Evolutionary conservation across 2,888 invertebrate species (phyloP), one percentile per base, ranked within the genome.

Genomic region (Agrotis exclamationis): DNA sequence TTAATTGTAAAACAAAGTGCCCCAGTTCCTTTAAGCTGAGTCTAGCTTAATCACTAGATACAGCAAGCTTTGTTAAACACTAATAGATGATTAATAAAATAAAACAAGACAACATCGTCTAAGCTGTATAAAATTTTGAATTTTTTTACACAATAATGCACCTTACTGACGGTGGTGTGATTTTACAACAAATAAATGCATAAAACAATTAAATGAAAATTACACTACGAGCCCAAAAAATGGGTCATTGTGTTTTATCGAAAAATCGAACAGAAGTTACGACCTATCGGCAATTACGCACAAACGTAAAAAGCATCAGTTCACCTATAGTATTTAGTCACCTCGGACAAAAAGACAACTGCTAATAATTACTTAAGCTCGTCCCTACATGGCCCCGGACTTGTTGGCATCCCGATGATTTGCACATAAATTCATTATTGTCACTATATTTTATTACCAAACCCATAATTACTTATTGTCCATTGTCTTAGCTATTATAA

Each of bases 381-480:
- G 54, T 77, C 93, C 88, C 73, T 92, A 91, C 84, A 92, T 77
- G 87, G 28, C 75, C 53, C 70, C 75, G 63, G 81, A 83, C 88
- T 81, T 92, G 92, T 92, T 88, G 92, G 92, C 80, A 92, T 93
- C 87, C 86, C 86, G 88, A 89, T 93, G 91, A 93, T 92, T 89
- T 89, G 88, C 87, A 83, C 88, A 93, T 94, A 92, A 93, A 93
- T 92, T 90, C 85, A 79, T 85, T 85, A 86, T 84, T 84, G 83
- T 80, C 83, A 83, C 86, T 87, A 85, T 85, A 86, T 86, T 85
- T 87, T 89, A 86, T 88, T 84, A 87, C 84, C 79, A 83, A 80
- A 83, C 83, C 86, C 75, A 87, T 89, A 90, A 91, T 91, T 84
- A 82, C 88, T 91, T 84, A 84, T 86, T 87, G 90, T 87, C 81